Evolutionary conservation across 2,113 vertebrate genomes (phyloP).

Genomic region (Phrynosoma blainvillii): DNA sequence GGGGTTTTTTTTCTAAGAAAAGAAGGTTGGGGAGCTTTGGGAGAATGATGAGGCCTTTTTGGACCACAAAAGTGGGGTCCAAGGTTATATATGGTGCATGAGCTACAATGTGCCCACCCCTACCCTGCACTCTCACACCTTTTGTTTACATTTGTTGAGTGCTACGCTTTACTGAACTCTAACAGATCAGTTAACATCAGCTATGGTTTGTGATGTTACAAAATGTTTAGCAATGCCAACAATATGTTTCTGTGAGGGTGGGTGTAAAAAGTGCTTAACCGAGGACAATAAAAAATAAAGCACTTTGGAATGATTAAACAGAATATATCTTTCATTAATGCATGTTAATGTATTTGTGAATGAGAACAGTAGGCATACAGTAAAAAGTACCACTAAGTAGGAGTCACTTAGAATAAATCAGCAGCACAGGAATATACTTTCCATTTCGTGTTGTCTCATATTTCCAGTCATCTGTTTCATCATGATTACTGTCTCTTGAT

Average conservation of each 20-base stretch:
- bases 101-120: no score
- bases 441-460: slow-evolving; percentile 59
- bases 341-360: slow-evolving; percentile 60
- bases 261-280: slow-evolving; percentile 33
- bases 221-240: background rate
- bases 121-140: background rate
- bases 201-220: background rate
- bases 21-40: no score
- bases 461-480: slow-evolving; percentile 58
- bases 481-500: slow-evolving; percentile 56
- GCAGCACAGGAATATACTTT: slow-evolving; percentile 51
- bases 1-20: no score
- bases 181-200: background rate
- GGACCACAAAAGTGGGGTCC: no score
- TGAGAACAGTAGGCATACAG: slow-evolving; percentile 58
- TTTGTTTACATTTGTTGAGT: background rate
- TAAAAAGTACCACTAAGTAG: slow-evolving; percentile 39
- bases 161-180: background rate
- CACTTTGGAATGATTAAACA: slow-evolving; percentile 50
- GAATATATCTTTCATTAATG: slow-evolving; percentile 58
- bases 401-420: slow-evolving; percentile 58
- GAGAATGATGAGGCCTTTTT: no score
- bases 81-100: no score
- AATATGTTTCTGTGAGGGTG: slow-evolving; percentile 39
- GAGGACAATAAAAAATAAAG: slow-evolving; percentile 45